These are phyloP conservation scores for Empis livida DNA, from an alignment of 2,888 invertebrate genomes.

Conservation along the genomic window DNA sequence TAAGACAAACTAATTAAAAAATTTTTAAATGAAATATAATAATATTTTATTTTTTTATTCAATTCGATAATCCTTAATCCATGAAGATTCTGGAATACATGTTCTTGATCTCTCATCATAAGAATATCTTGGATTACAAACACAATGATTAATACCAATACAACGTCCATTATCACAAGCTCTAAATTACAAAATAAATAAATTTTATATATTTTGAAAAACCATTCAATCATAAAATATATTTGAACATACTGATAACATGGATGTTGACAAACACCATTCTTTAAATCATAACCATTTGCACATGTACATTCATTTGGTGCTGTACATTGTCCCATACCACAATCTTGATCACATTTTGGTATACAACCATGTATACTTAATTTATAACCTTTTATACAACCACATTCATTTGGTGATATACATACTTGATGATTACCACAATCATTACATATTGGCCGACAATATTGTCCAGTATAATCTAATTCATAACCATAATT, in stretches of 20 bases:
- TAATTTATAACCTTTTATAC: conserved; percentile 19
- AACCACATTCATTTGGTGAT: conserved; percentile 23
- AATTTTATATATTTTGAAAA: no score
- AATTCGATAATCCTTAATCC: neutral
- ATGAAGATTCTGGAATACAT: conserved; percentile 22
- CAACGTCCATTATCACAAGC: conserved; percentile 31
- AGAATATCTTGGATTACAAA: conserved; percentile 29
- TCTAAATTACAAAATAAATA: conserved; percentile 16
- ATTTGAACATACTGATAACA: neutral
- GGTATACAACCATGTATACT: conserved; percentile 24
- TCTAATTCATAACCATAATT: conserved; percentile 47
- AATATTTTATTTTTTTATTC: neutral
- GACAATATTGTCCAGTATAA: conserved; percentile 44
- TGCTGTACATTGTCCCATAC: conserved; percentile 44
- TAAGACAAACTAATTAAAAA: no score
- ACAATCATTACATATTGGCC: conserved; percentile 40
- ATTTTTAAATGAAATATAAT: no score
- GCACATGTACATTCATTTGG: conserved; percentile 48
- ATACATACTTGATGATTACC: conserved; percentile 22
- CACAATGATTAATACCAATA: conserved; percentile 29
- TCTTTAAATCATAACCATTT: conserved; percentile 36
- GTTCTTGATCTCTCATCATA: conserved; percentile 28
- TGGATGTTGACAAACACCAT: neutral
- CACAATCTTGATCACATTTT: conserved; percentile 29
- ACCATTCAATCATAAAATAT: no score